Percentiles rank a stretch among this genome's conserved stretches.
Evolutionary conservation across 2,113 vertebrate genomes (phyloP).

Genomic region (Otocyon megalotis): DNA sequence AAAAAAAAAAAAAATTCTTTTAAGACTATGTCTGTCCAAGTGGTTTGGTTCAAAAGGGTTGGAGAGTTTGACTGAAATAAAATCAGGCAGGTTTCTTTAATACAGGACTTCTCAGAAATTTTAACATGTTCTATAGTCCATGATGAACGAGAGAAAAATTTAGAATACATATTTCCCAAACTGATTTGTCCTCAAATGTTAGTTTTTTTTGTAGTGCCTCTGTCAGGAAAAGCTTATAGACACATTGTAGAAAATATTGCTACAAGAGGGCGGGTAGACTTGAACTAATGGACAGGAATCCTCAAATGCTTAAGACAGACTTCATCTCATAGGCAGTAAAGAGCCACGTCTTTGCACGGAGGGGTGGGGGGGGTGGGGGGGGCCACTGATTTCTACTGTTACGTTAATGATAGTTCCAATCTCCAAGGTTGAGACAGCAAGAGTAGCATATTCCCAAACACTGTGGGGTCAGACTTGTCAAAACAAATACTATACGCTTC

Average conservation of each 20-base stretch:
- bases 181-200: background rate
- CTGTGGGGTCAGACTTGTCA: constrained; percentile 73
- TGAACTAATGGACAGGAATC: background rate
- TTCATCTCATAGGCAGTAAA: background rate
- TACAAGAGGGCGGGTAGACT: background rate
- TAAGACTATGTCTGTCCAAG: background rate
- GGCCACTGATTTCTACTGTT: constrained; percentile 28
- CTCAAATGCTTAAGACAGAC: constrained; percentile 36
- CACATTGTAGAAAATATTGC: background rate
- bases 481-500: constrained; percentile 74
- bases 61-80: background rate
- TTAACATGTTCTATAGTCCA: background rate
- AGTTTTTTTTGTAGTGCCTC: background rate
- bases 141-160: background rate
- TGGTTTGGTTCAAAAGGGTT: background rate
- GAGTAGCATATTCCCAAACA: constrained; percentile 77
- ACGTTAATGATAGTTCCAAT: constrained; percentile 29
- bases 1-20: background rate
- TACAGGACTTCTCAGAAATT: background rate
- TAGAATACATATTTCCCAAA: background rate
- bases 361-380: no score
- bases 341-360: constrained; percentile 11
- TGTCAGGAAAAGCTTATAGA: background rate
- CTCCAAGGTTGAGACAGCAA: constrained; percentile 71
- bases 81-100: background rate